Percentiles rank a stretch among this genome's conserved stretches.
These are phyloP conservation scores for Toxotes jaculatrix DNA, from an alignment of 2,113 vertebrate genomes.

Conservation along the genomic window DNA sequence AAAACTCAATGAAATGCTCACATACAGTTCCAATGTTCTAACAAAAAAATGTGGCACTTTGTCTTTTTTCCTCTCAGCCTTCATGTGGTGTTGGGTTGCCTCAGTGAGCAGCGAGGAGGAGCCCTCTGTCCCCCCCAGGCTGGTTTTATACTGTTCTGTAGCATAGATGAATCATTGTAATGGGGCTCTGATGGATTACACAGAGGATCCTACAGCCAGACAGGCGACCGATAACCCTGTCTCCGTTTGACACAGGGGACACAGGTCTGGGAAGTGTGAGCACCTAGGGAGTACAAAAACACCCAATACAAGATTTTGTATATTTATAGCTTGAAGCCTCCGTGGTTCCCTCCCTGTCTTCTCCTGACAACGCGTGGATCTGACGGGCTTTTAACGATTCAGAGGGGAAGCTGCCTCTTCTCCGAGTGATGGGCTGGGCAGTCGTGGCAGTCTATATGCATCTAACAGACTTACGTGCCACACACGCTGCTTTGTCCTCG, in stretches of 20 bases:
- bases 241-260: conserved; percentile 34
- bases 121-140: conserved; percentile 46
- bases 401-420: conserved; percentile 11
- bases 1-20: conserved; percentile 39
- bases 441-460: conserved; percentile 1
- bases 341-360: conserved; percentile 20
- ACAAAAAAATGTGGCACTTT: conserved; percentile 36
- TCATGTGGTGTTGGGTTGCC: conserved; percentile 72
- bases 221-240: conserved; percentile 46
- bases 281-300: conserved; percentile 43
- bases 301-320: conserved; percentile 37
- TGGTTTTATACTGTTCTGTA: conserved; percentile 55
- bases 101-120: conserved; percentile 45
- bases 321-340: conserved; percentile 30
- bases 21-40: conserved; percentile 51
- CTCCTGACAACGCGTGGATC: neutral
- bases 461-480: conserved; percentile 9
- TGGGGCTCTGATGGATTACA: conserved; percentile 70
- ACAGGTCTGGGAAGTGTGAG: conserved; percentile 39
- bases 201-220: conserved; percentile 42
- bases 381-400: neutral
- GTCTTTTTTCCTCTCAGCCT: conserved; percentile 31
- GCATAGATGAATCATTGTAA: conserved; percentile 62
- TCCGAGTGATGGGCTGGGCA: conserved; percentile 18
- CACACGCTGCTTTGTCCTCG: conserved; percentile 22